Evolutionary conservation across 2,888 invertebrate species (phyloP).

Genomic region (Leptogaster cylindrica): DNA sequence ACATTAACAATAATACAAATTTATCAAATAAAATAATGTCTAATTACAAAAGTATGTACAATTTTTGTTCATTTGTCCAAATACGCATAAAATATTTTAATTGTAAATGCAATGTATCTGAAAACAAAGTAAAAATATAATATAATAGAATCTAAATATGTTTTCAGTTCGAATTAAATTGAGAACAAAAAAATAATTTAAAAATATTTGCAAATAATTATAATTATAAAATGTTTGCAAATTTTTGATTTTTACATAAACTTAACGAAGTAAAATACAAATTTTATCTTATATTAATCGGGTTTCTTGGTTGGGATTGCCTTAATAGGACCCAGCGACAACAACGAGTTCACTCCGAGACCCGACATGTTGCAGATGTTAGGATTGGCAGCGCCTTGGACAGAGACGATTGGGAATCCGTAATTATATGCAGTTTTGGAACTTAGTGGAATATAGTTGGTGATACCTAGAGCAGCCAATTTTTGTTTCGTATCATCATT

Average conservation of each 20-base stretch:
- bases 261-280: no score
- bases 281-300: not conserved
- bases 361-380: conserved; percentile 67
- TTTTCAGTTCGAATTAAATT: not conserved
- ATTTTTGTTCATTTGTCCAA: no score
- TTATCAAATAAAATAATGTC: not conserved
- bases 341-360: conserved; percentile 72
- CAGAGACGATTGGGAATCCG: conserved; percentile 74
- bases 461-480: conserved; percentile 71
- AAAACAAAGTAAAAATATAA: not conserved
- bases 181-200: not conserved
- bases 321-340: conserved; percentile 76
- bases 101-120: not conserved
- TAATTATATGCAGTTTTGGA: conserved; percentile 68
- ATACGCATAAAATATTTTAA: not conserved
- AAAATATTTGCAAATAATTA: no score
- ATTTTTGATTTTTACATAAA: not conserved
- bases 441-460: conserved; percentile 76
- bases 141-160: not conserved
- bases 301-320: conserved; percentile 60
- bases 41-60: not conserved
- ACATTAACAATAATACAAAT: not conserved
- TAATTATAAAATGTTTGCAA: not conserved
- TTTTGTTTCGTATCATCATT: conserved; percentile 71
- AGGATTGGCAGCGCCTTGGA: conserved; percentile 69